Evolutionary conservation across 2,797 vertebrate genomes (phyloP).

Genomic region (Acanthis flammea): DNA sequence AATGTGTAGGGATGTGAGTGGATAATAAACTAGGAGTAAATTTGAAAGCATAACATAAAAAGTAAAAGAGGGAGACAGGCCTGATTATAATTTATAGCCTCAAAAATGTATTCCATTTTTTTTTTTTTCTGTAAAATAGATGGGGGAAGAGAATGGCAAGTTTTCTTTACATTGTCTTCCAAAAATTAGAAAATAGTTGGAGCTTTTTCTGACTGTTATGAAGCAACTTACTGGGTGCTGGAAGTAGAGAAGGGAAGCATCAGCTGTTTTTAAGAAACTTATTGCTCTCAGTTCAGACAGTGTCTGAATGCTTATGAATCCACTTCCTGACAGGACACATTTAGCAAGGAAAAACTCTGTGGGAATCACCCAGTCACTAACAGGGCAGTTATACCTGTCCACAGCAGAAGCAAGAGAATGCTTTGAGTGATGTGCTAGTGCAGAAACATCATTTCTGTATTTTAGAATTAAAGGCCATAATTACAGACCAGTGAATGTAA

Average conservation of each 20-base stretch:
- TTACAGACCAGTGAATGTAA: background rate
- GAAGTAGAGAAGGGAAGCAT: background rate
- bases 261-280: background rate
- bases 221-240: background rate
- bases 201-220: background rate
- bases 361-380: background rate
- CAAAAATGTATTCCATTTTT: background rate
- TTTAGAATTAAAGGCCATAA: background rate
- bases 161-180: background rate
- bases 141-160: background rate
- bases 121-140: background rate
- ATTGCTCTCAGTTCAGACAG: background rate
- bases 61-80: background rate
- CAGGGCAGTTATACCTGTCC: background rate
- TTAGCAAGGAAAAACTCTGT: background rate
- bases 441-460: background rate
- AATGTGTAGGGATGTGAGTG: background rate
- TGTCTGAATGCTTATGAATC: background rate
- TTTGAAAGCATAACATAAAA: background rate
- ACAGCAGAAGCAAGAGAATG: background rate
- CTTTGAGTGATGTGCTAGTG: background rate
- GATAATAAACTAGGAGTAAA: background rate
- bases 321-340: background rate
- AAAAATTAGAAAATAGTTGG: background rate
- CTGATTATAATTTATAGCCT: background rate